Base-by-base conservation (phyloP, 2,113 vertebrate genomes). In the Saccopteryx bilineata region DNA sequence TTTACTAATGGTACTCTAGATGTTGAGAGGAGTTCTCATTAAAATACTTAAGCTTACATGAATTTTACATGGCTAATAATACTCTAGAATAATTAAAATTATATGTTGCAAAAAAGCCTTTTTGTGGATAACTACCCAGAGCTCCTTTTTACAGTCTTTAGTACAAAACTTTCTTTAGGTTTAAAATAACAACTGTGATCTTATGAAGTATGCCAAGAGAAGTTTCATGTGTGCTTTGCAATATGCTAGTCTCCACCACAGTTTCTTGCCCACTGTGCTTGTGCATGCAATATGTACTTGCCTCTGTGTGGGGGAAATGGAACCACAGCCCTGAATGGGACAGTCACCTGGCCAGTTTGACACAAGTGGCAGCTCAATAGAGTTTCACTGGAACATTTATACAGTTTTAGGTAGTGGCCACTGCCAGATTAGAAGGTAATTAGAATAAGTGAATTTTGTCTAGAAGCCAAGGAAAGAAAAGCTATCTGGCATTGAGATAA, bases 401-500 rank as follows among this genome's bases (percentile, higher is more conserved):
- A 97, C 96, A 97, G 78, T 97, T 98, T 98, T 96, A 96, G 91
- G 85, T 87, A 66, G 96, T 96, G 96, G 96, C 92, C 92, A 95
- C 39, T 61, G 78, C 92, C 89, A 95, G 88, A 80, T 94, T 93
- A 65, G 86, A 95, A 97, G 80, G 97, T 96, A 95, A 97, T 93
- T 96, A 87, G 96, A 96, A 96, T 96, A 97, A 98, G 98, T 97
- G 72, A 98, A 93, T 97, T 94, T 97, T 98, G 96, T 96, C 95
- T 96, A 65, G 96, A 97, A 98, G 92, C 78, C 88, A 97, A 94
- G 85, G 84, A 94, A 97, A 96, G 93, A 94, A 97, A 98, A 97
- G 95, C 65, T 97, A 63, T 96, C 96, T 97, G 91, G 92, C 0
- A 0, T 86, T 96, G 89, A 87, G 56, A 97, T 98, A 97, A 39